Percentiles rank a stretch among this genome's conserved stretches.
Evolutionary conservation across 2,797 vertebrate genomes (phyloP).

Genomic region (Avahi laniger): DNA sequence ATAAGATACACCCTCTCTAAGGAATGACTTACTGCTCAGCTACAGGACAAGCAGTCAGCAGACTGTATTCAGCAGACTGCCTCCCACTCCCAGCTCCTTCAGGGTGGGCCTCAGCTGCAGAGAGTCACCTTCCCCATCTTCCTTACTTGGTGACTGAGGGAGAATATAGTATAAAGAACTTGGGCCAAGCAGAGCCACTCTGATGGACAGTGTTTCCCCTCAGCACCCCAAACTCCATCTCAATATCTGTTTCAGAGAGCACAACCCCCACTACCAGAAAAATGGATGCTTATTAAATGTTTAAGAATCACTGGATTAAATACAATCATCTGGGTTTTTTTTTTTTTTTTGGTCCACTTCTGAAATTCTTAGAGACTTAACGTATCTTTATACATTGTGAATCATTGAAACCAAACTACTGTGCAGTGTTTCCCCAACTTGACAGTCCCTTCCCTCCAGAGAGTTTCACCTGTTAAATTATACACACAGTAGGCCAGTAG

Average conservation of each 20-base stretch:
- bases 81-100: neutral
- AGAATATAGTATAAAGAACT: neutral
- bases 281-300: neutral
- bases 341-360: neutral
- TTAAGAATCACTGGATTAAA: neutral
- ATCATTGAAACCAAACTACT: neutral
- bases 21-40: neutral
- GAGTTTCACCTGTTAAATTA: neutral
- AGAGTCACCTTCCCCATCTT: neutral
- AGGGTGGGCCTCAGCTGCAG: neutral
- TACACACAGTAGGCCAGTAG: neutral
- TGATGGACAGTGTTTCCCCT: neutral
- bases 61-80: fast-evolving
- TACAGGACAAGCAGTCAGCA: neutral
- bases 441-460: neutral
- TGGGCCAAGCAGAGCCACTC: neutral
- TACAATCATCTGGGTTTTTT: neutral
- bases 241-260: neutral
- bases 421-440: neutral
- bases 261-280: neutral
- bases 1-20: neutral
- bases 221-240: neutral
- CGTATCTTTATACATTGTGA: neutral
- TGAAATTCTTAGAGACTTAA: neutral
- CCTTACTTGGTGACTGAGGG: neutral